Conservation (phyloP, 53 echinoderm and acorn worm genomes). For the Apostichopus leukothele region DNA sequence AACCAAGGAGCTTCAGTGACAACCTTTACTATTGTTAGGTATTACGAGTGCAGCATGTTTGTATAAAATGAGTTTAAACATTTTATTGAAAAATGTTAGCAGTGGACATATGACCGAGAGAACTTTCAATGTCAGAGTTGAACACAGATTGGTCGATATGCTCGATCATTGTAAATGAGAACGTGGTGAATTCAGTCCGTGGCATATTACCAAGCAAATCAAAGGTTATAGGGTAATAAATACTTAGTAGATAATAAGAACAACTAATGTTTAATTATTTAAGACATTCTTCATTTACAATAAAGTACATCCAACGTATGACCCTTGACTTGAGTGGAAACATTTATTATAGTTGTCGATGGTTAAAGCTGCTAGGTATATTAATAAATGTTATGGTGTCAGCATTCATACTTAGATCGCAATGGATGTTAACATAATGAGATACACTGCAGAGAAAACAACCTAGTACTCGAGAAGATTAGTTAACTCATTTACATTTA, state of each 20-base stretch:
- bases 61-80: neutral
- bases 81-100: no score
- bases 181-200: no score
- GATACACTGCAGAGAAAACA: neutral
- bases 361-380: neutral
- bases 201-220: no score
- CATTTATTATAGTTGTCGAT: conserved; percentile 1
- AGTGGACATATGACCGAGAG: no score
- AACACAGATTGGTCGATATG: no score
- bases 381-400: neutral
- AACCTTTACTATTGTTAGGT: neutral
- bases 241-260: neutral
- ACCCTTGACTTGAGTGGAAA: neutral
- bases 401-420: neutral
- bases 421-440: conserved; percentile 12
- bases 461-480: neutral
- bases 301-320: neutral
- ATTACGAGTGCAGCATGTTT: neutral
- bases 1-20: neutral
- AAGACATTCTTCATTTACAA: neutral
- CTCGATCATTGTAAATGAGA: no score
- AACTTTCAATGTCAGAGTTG: no score
- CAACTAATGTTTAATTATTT: neutral
- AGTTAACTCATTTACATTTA: neutral
- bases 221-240: no score